These are phyloP conservation scores for Eulemur mongoz DNA, from an alignment of 2,797 vertebrate genomes.

Conservation along the genomic window DNA sequence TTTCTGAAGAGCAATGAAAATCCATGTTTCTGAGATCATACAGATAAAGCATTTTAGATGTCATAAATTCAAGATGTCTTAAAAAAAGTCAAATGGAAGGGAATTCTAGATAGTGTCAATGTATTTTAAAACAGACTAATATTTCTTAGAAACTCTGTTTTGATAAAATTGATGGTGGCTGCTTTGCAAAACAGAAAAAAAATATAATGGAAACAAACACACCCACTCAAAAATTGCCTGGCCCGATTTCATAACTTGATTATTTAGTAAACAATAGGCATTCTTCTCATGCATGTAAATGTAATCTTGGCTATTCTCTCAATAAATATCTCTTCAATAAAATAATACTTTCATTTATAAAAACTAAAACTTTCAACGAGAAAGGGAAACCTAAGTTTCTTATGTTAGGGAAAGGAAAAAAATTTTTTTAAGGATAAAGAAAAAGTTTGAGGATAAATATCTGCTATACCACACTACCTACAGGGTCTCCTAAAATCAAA, in stretches of 20 bases:
- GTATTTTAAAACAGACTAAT: not conserved
- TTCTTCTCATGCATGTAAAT: not conserved
- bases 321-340: conserved; percentile 21
- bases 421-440: not conserved
- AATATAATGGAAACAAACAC: not conserved
- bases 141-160: conserved; percentile 16
- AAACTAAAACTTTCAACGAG: not conserved
- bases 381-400: conserved; percentile 21
- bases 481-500: not conserved
- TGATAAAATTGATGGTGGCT: not conserved
- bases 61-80: not conserved
- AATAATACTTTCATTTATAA: not conserved
- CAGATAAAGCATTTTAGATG: not conserved
- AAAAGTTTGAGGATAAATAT: not conserved
- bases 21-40: conserved; percentile 8
- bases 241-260: not conserved
- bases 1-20: conserved; percentile 48
- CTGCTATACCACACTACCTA: not conserved
- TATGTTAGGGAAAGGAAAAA: not conserved
- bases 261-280: not conserved
- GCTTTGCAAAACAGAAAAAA: conserved; percentile 31
- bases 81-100: conserved; percentile 23
- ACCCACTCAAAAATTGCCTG: not conserved
- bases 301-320: not conserved
- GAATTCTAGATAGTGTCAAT: not conserved